Percentiles rank a stretch among this genome's conserved stretches.
Evolutionary conservation across 2,113 vertebrate species (phyloP).

Genomic region (Sula dactylatra): DNA sequence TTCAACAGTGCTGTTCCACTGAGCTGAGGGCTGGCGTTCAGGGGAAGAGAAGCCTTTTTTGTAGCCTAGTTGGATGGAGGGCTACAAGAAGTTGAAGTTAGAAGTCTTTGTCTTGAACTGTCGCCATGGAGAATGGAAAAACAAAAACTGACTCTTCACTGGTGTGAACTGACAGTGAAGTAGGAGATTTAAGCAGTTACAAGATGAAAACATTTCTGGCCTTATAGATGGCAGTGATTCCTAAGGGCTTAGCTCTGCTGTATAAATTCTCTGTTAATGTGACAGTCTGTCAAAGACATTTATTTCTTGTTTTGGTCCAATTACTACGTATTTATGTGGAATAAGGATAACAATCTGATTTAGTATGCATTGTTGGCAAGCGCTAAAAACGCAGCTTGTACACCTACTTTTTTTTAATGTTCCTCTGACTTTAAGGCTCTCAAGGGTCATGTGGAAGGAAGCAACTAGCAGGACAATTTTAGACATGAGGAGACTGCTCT

Average conservation of each 20-base stretch:
- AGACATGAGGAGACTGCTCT: background rate
- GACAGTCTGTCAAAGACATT: background rate
- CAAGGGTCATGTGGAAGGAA: background rate
- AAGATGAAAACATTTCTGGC: background rate
- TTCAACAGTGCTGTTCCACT: background rate
- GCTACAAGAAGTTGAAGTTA: background rate
- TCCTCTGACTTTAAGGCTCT: background rate
- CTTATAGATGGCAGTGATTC: background rate
- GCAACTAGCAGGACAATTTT: background rate
- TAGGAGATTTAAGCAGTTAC: background rate
- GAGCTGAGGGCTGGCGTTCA: accelerated
- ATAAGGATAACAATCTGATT: background rate
- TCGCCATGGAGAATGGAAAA: background rate
- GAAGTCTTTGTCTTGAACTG: background rate
- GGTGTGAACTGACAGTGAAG: background rate
- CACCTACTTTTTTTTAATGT: background rate
- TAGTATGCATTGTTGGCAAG: background rate
- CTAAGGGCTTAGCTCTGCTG: background rate
- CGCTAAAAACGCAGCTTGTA: background rate
- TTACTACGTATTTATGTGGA: background rate
- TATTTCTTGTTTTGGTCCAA: background rate
- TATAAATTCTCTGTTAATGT: background rate
- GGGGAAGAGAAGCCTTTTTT: background rate
- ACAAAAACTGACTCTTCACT: background rate
- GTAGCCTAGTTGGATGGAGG: background rate